Conservation (phyloP, 2,797 vertebrate species). For the Neosilurus mollespiculum region DNA sequence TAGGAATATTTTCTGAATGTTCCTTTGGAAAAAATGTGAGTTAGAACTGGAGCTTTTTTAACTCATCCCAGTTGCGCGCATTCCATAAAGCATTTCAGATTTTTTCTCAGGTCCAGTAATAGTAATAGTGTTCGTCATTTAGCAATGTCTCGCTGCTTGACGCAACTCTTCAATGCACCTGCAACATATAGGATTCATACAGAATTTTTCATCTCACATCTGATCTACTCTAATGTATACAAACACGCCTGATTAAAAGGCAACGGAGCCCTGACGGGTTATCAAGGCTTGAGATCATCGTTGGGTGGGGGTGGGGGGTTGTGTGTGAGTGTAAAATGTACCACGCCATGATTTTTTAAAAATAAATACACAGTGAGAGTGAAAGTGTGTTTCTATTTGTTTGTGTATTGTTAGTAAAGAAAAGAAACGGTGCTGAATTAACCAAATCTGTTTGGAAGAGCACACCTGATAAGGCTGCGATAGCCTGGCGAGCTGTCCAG, state of each 20-base stretch:
- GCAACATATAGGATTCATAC: not conserved
- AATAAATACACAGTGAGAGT: no score
- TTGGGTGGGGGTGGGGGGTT: not conserved
- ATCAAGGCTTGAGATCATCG: not conserved
- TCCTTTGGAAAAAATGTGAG: conserved; percentile 42
- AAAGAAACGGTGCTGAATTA: no score
- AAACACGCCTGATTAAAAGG: not conserved
- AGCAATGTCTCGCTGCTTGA: not conserved
- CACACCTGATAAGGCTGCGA: no score
- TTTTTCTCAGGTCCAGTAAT: not conserved
- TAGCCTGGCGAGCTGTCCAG: no score
- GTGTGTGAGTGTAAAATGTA: not conserved
- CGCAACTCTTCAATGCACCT: not conserved
- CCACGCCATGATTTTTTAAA: no score
- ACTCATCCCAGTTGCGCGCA: not conserved
- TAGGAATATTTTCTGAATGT: conserved; percentile 56
- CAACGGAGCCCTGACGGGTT: not conserved
- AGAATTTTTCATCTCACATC: not conserved
- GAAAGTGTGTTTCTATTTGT: no score
- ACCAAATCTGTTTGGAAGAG: no score
- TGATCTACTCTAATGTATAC: not conserved
- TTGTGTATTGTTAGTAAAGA: no score
- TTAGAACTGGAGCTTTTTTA: conserved; percentile 19
- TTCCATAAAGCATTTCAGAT: not conserved
- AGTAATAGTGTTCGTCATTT: not conserved